A percentile compares a stretch with the other conserved stretches of the same genome.
Conservation (phyloP, 2,888 invertebrate species). For the Melanotus villosus region DNA sequence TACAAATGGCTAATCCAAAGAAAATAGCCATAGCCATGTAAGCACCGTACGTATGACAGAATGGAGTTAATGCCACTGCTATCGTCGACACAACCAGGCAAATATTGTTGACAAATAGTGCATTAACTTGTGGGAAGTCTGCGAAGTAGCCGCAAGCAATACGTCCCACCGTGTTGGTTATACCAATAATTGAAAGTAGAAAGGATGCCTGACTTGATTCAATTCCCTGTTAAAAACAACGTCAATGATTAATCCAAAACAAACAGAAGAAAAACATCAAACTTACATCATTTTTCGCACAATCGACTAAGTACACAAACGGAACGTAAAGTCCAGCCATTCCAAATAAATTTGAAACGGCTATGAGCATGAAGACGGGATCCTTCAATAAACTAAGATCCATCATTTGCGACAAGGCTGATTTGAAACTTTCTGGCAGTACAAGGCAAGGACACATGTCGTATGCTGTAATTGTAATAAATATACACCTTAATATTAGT, state of each 20-base stretch:
- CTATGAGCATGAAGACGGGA: conserved; percentile 92
- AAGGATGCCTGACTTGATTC: conserved; percentile 81
- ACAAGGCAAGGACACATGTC: conserved; percentile 86
- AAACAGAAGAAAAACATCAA: conserved; percentile 7
- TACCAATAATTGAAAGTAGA: conserved; percentile 87
- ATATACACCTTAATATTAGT: neutral
- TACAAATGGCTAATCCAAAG: conserved; percentile 93
- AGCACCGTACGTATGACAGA: conserved; percentile 82
- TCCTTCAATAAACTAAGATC: conserved; percentile 90
- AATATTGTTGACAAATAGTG: conserved; percentile 92
- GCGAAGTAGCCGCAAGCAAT: conserved; percentile 92
- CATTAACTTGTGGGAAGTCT: conserved; percentile 92
- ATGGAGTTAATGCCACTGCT: conserved; percentile 86
- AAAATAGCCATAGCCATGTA: conserved; percentile 88
- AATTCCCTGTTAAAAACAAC: conserved; percentile 75
- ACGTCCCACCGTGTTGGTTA: conserved; percentile 95
- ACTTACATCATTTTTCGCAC: conserved; percentile 80
- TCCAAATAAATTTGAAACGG: conserved; percentile 95
- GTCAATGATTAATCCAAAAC: neutral
- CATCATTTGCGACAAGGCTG: conserved; percentile 90
- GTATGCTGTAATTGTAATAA: conserved; percentile 73
- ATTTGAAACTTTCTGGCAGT: conserved; percentile 85
- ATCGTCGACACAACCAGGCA: conserved; percentile 93
- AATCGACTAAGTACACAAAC: conserved; percentile 93
- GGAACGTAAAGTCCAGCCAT: conserved; percentile 98